Evolutionary conservation across 37 sponge, comb jelly and placozoan species (phyloP), one percentile per base, ranked within the genome.

Genomic region (Geodia barretti): DNA sequence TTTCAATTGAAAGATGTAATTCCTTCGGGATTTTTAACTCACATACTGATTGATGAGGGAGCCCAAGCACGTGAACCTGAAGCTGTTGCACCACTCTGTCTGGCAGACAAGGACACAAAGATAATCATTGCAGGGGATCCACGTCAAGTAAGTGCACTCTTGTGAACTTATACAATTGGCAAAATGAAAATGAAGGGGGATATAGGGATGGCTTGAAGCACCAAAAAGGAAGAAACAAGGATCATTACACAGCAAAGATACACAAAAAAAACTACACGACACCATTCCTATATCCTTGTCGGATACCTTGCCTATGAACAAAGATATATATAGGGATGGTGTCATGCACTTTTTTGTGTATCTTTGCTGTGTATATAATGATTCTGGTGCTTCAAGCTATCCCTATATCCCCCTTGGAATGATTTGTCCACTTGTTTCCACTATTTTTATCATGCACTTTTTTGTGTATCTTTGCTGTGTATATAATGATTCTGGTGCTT

Each of bases 11-110:
- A 30, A 1, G 14, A 26, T 17, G 5, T 68, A 1, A 19, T 72
- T 64, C 31, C 21, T 5, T 25, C 42, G n/a, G 83, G 76, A 3
- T 85, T 62, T 39, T 93, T 93, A 68, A 93, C 94, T 40, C 94
- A 93, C 61, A 93, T 93, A 34, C 39, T 93, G 2, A 19, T 93
- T 19, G 94, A 93, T 71, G 94, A 93, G 75, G 94, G 87, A n/a
- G 90, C 94, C 35, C 94, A 86, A 58, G 29, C 65, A 5, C 31
- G 82, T 37, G 94, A 93, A 62, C 94, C 94, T 30, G 94, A 89
- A 33, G 43, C 79, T 24, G 73, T 86, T 39, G 83, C 87, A 65
- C 83, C 94, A 25, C 41, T 93, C 23, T 73, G 72, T n/a, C 33
- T 88, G 21, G 94, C 94, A 39, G 39, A 59, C 30, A 20, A 9